Evolutionary conservation across 2,888 invertebrate genomes (phyloP).

Genomic region (Ceramica pisi): DNA sequence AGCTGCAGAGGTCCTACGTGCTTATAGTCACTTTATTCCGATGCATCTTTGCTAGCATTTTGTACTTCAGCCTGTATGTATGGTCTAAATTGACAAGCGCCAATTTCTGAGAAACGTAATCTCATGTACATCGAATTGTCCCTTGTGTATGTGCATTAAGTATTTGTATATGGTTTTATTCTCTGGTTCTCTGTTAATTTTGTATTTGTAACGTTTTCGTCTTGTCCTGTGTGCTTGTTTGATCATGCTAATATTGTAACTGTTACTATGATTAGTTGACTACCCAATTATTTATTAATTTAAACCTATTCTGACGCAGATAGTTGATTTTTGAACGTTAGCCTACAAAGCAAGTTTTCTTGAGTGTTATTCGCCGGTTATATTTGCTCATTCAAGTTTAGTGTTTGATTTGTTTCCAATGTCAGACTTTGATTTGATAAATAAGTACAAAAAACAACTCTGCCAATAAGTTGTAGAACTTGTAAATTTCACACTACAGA

Average conservation of each 20-base stretch:
- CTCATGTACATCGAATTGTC: background rate
- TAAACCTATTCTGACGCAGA: background rate
- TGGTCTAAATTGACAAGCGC: slow-evolving; percentile 2
- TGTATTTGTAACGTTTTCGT: background rate
- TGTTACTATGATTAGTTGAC: background rate
- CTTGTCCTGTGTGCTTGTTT: slow-evolving; percentile 6
- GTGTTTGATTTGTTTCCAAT: slow-evolving; percentile 15
- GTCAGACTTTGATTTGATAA: background rate
- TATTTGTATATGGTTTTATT: background rate
- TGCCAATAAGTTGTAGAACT: background rate
- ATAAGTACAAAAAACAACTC: slow-evolving; percentile 15
- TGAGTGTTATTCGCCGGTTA: background rate
- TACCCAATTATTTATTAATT: background rate
- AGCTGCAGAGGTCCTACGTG: background rate
- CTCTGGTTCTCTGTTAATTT: background rate
- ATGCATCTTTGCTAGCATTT: background rate
- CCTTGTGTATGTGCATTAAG: slow-evolving; percentile 12
- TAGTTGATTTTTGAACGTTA: background rate
- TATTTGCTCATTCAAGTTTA: slow-evolving; percentile 24
- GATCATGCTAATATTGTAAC: background rate
- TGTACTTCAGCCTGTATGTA: background rate
- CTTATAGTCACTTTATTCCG: background rate
- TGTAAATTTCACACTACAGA: background rate
- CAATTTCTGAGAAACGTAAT: background rate
- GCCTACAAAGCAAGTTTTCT: background rate